Conservation (phyloP, 2,113 vertebrate species). For the Abramis brama region DNA sequence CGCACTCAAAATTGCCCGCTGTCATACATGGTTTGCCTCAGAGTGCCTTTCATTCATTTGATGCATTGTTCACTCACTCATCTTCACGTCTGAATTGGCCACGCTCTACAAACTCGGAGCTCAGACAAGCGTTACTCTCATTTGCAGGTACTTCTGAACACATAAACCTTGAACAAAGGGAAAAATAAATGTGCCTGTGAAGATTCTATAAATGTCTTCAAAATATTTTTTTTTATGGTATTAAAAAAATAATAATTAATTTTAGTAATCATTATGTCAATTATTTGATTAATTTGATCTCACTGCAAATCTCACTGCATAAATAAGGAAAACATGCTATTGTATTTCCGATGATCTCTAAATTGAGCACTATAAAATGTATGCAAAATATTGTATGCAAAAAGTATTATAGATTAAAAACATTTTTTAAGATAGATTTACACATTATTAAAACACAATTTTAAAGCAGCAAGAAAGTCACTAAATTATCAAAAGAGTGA, state of each 20-base stretch:
- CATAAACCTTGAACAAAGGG: not conserved
- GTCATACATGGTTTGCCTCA: conserved; percentile 5
- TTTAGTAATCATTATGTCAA: not conserved
- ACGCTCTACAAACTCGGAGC: conserved; percentile 21
- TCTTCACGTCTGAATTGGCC: conserved; percentile 3
- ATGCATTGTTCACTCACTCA: conserved; percentile 35
- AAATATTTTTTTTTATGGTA: not conserved
- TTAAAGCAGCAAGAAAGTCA: not conserved
- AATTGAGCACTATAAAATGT: not conserved
- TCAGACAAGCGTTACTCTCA: not conserved
- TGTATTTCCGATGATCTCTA: not conserved
- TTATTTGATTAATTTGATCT: no score
- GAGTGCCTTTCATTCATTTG: conserved; percentile 28
- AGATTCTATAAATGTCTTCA: not conserved
- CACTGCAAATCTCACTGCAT: not conserved
- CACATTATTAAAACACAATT: not conserved
- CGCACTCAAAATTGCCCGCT: conserved; percentile 13
- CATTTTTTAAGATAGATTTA: not conserved
- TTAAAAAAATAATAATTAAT: not conserved
- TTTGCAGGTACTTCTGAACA: not conserved
- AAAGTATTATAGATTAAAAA: not conserved
- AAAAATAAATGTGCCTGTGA: not conserved
- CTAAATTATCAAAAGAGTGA: not conserved
- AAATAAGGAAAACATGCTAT: not conserved
- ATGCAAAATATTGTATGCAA: not conserved